phyloP scores from a whole-genome alignment of 2,888 invertebrate genomes.

The Amiota mariae region DNA sequence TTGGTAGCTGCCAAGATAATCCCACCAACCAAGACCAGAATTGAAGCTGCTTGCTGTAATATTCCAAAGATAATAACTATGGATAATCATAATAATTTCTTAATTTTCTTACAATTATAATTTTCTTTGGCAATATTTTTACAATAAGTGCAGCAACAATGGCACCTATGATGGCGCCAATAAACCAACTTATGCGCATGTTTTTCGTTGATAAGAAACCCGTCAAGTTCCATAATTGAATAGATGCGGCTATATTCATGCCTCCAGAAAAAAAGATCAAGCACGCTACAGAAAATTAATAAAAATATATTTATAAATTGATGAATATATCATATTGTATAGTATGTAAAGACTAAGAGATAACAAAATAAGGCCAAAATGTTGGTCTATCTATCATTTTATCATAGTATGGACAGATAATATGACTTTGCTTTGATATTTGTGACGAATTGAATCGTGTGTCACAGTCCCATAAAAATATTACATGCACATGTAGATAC shows the following conservation, averaged over 20 bases:
- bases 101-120: not conserved
- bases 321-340: not conserved
- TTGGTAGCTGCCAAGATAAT: conserved; percentile 48
- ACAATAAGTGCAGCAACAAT: not conserved
- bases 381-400: not conserved
- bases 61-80: too few relatives aligned
- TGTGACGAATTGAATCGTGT: too few relatives aligned
- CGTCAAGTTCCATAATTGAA: not conserved
- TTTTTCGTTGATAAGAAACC: not conserved
- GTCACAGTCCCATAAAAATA: too few relatives aligned
- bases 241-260: conserved; percentile 3
- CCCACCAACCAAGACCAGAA: conserved; percentile 61
- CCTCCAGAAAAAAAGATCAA: conserved; percentile 9
- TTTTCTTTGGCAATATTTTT: not conserved
- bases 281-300: not conserved
- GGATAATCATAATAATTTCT: not conserved
- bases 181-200: not conserved
- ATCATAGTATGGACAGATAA: not conserved
- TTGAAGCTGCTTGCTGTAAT: conserved; percentile 48
- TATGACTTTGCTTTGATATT: too few relatives aligned
- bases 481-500: too few relatives aligned
- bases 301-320: not conserved
- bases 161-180: conserved; percentile 7
- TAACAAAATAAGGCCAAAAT: not conserved
- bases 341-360: not conserved